Base-by-base conservation (phyloP, 2,888 invertebrate species). In the Agriopis marginaria region DNA sequence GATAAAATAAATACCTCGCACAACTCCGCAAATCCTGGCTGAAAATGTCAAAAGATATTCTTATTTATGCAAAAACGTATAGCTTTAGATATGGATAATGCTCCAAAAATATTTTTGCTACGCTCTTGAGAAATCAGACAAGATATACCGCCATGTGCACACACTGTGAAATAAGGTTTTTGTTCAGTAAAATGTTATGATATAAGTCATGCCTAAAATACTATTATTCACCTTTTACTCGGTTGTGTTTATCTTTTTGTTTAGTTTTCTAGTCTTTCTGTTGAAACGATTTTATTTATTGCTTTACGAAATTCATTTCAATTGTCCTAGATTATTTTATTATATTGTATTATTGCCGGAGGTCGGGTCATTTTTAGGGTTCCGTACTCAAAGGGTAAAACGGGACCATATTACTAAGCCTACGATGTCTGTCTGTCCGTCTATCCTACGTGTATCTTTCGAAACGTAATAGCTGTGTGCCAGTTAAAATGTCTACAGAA, bases 91-190 rank as follows among this genome's bases (percentile, higher is more conserved):
- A 59, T 42, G 65, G 61, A 76, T 83, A 83, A 83, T 83, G 78
- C 77, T 75, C 75, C 73, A 66, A 79, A 81, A 86, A 78, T 86
- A 85, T 83, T 86, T 87, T 85, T 83, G 80, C 77, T 81, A 80
- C 83, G 82, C 88, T 87, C 86, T 77, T 83, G 86, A 87, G 87
- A 88, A 90, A 89, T 89, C 86, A 88, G 87, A 88, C 84, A 83
- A 86, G 85, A 87, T 86, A 86, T 85, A 88, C 82, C 76, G 85
- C 75, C 85, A 82, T 91, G 92, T 88, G 90, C 92, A 89, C 83
- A 84, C 80, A 84, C 83, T 89, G 93, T 93, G 93, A 93, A 92
- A 92, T 92, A 86, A 89, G 90, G 79, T 91, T 87, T 82, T 86
- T 85, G 84, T 84, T 84, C 81, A 75, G 80, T 85, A 86, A 84